These are phyloP conservation scores for Scaptomyza flava DNA, from an alignment of 2,888 invertebrate genomes.

Conservation along the genomic window DNA sequence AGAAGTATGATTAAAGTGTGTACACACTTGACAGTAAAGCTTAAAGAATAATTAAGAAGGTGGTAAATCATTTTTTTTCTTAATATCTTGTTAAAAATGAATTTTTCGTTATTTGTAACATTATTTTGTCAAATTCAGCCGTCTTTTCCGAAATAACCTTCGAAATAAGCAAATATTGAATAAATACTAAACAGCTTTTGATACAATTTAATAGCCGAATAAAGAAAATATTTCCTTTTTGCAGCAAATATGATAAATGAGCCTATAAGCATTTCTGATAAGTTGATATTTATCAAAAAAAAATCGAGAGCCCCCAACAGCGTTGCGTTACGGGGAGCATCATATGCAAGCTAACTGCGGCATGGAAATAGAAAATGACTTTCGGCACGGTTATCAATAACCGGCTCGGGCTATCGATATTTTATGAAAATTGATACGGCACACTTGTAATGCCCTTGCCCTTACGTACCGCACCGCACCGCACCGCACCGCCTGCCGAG, in stretches of 20 bases:
- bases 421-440: constrained; percentile 77
- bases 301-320: constrained; percentile 3
- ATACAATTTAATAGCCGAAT: background rate
- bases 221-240: background rate
- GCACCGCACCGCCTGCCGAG: constrained; percentile 18
- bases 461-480: too few relatives aligned
- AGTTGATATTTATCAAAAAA: constrained; percentile 68
- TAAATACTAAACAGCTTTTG: background rate
- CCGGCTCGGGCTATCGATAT: constrained; percentile 75
- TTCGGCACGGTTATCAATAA: constrained; percentile 79
- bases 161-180: too few relatives aligned
- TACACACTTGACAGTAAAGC: background rate
- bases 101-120: too few relatives aligned
- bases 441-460: background rate
- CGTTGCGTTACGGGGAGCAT: constrained; percentile 4
- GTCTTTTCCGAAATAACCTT: too few relatives aligned
- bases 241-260: constrained; percentile 56
- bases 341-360: constrained; percentile 30
- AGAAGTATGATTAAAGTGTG: constrained; percentile 11
- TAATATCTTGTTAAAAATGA: too few relatives aligned
- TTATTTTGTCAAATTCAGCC: too few relatives aligned
- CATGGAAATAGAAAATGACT: constrained; percentile 69
- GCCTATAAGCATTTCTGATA: constrained; percentile 52
- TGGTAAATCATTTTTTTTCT: too few relatives aligned
- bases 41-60: too few relatives aligned